Evolutionary conservation across 2,113 vertebrate species (phyloP), one percentile per base, ranked within the genome.

Genomic region (Amblyornis subalaris): DNA sequence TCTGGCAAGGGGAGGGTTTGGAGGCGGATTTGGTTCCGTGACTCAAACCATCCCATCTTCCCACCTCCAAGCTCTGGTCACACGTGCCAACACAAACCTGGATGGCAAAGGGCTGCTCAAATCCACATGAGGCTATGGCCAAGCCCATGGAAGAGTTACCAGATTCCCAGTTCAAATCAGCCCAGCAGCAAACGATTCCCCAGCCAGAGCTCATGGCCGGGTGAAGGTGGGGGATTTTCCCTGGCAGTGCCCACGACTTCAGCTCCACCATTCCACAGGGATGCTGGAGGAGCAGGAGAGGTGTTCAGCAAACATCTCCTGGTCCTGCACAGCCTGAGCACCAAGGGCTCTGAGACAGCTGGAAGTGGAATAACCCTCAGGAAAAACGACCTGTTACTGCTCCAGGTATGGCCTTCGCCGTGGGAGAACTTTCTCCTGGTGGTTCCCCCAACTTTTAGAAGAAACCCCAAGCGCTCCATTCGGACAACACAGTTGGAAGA

Each of bases 81-180:
- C 4, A 0, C 0, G 0, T 29, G 12, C 31, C 77, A 73, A 48
- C 29, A 18, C 60, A 42, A 36, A 22, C 35, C 3, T 4, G 15
- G 60, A 22, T 6, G 12, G 36, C 28, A 48, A 48, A 54, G 5
- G 3, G 31, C 47, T 33, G 57, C 67, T 31, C 1, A 14, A 73
- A 60, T 14, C n/a, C 69, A 14, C 47, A 36, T 0, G 4, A 67
- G 48, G 28, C n/a, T 14, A 2, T 1, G 10, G 45, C 47, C 51
- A 71, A 55, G 57, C 38, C 62, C 61, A 7, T 0, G 33, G 36
- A 58, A 24, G 31, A 33, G 84, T 22, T 64, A 25, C 12, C 77
- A 54, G 28, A 29, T 10, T 55, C 35, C 73, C 69, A 40, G 31
- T 2, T 23, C 50, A 21, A n/a, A 80, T 2, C 69, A 14, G 36